Evolutionary conservation across 2,113 vertebrate genomes (phyloP).

Genomic region (Eclectus roratus): DNA sequence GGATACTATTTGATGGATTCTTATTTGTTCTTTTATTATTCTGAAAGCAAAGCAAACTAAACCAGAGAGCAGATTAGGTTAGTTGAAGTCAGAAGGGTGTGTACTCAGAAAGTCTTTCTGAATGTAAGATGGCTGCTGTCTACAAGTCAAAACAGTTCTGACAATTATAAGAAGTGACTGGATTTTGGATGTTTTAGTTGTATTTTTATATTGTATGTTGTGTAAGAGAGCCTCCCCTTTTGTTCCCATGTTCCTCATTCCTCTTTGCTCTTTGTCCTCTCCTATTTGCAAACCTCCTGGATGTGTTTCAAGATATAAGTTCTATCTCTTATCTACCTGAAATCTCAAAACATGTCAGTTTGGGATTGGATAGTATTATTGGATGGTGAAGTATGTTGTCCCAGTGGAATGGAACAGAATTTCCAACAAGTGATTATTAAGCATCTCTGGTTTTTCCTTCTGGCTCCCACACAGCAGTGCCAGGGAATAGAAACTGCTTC

Average conservation of each 20-base stretch:
- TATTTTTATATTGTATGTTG: not conserved
- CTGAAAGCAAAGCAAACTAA: not conserved
- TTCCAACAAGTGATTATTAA: not conserved
- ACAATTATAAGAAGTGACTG: not conserved
- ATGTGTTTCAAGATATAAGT: not conserved
- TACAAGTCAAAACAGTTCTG: not conserved
- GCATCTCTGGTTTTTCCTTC: not conserved
- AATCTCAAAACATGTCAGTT: not conserved
- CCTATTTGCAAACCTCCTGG: not conserved
- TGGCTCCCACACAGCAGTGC: accelerated
- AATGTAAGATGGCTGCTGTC: not conserved
- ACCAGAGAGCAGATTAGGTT: not conserved
- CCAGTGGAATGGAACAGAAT: not conserved
- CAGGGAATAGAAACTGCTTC: not conserved
- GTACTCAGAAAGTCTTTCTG: not conserved
- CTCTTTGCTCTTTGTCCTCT: not conserved
- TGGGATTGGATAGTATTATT: not conserved
- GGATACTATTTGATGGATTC: not conserved
- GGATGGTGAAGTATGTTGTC: not conserved
- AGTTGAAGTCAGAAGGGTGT: not conserved
- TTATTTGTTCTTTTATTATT: not conserved
- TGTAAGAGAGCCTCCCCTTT: not conserved
- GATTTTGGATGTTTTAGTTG: not conserved
- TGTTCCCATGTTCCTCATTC: not conserved
- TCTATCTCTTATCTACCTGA: not conserved